These are phyloP conservation scores for Sander lucioperca DNA, from an alignment of 2,113 vertebrate species.

Conservation along the genomic window DNA sequence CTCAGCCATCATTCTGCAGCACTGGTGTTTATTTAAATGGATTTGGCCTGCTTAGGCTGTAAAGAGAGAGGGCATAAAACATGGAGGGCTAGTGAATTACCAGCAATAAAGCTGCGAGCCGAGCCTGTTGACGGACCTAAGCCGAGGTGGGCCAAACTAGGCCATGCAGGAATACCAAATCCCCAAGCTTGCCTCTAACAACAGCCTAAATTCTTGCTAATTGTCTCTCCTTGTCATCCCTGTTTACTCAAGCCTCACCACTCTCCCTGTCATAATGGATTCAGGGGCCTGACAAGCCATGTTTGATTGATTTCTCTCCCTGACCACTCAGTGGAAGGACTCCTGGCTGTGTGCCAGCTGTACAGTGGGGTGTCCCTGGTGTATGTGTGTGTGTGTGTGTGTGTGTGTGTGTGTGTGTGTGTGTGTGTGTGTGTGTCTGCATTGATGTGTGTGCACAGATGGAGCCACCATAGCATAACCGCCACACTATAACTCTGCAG, in stretches of 20 bases:
- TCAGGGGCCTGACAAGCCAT: constrained; percentile 76
- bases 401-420: constrained; percentile 49
- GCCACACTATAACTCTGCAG: constrained; percentile 69
- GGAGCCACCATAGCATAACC: constrained; percentile 79
- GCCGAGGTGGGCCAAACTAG: constrained; percentile 68
- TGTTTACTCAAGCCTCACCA: constrained; percentile 83
- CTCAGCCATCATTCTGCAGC: constrained; percentile 70
- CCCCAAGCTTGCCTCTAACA: constrained; percentile 70
- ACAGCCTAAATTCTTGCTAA: constrained; percentile 73
- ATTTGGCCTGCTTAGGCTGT: constrained; percentile 71
- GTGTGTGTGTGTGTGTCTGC: constrained; percentile 39
- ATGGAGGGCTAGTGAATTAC: constrained; percentile 74
- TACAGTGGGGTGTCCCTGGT: constrained; percentile 66
- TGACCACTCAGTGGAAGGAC: constrained; percentile 79
- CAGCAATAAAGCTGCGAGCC: constrained; percentile 73
- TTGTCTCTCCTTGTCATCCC: constrained; percentile 79
- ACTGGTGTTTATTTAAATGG: constrained; percentile 79
- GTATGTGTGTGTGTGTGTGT: constrained; percentile 47
- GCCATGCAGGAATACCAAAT: constrained; percentile 67
- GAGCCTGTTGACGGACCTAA: constrained; percentile 57
- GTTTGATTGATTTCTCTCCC: constrained; percentile 81
- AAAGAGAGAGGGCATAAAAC: constrained; percentile 75
- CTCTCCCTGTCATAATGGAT: constrained; percentile 75
- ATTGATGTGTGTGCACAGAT: constrained; percentile 71
- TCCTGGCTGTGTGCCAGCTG: constrained; percentile 77